Evolutionary conservation across 1,140 invertebrate species (phyloP), one percentile per base, ranked within the genome.

Genomic region (Notospermus geniculatus): DNA sequence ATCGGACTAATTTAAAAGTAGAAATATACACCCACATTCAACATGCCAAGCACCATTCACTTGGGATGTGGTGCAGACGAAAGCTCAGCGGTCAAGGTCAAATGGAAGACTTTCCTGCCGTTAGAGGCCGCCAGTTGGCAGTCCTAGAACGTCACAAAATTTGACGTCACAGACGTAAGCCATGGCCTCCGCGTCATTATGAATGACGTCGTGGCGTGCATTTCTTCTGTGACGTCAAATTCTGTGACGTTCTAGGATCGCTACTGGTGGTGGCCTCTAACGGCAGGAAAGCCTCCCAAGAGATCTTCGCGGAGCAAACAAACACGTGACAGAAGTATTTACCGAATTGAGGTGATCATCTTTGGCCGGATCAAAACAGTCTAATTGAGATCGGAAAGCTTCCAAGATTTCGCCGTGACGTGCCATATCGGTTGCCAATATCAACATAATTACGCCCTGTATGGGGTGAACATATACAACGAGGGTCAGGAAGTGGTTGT

Each of bases 351-450:
- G 28, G 25, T 65, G 63, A 22, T 65, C 63, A 9, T 65, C 59
- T n/a, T 57, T 53, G 25, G 59, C 27, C 22, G 57, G 66, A 45
- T 71, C 70, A 57, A 71, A 71, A 15, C 50, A 55, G 1, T 69
- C 70, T 30, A 65, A 52, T 19, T 66, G 63, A 17, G 58, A 53
- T 43, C 63, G 59, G 64, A 75, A 75, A 13, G 66, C 56, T n/a
- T 63, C 60, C 45, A 75, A 55, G 27, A 75, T 69, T 57, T 71
- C 66, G 15, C 60, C 65, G 60, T 75, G 73, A 36, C 64, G 54
- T 11, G 73, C 72, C 73, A 75, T 75, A 53, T 75, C 73, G 7
- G 73, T 75, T 1, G 73, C 72, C 30, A 75, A 57, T 23, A 75
- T 73, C 13, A 69, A 60, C 41, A 58, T 62, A 17, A 67, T 72